Percentiles rank a stretch among this genome's conserved stretches.
Conservation (phyloP, 2,888 invertebrate genomes). For the Melangyna quadrimaculata region DNA sequence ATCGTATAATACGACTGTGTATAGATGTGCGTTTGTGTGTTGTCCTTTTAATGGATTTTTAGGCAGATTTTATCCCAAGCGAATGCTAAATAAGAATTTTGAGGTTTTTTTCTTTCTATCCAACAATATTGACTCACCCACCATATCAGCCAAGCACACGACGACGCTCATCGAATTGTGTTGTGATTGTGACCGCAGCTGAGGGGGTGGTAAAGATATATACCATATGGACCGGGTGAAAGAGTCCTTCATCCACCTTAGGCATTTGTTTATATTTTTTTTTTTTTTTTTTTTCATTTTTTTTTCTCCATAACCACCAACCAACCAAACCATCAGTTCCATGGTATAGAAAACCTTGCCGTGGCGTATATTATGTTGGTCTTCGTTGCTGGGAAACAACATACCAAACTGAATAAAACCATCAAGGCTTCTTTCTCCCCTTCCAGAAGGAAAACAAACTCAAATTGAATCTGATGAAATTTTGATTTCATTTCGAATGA, state of each 20-base stretch:
- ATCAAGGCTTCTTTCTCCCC: conserved; percentile 8
- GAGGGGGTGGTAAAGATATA: conserved; percentile 38
- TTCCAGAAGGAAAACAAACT: conserved; percentile 63
- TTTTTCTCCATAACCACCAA: not conserved
- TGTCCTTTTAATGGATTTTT: conserved; percentile 43
- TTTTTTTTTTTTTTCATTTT: conserved; percentile 10
- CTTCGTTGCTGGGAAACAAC: conserved; percentile 44
- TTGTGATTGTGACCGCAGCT: conserved; percentile 47
- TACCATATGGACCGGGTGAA: conserved; percentile 14
- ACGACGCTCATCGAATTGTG: conserved; percentile 52
- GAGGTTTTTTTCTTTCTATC: not conserved
- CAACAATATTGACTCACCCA: not conserved
- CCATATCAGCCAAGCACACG: not conserved
- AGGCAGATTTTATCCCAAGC: conserved; percentile 38
- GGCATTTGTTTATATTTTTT: conserved; percentile 56
- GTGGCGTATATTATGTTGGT: conserved; percentile 13
- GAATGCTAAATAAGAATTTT: conserved; percentile 50
- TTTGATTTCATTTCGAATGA: conserved; percentile 72
- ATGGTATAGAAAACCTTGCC: not conserved
- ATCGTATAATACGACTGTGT: not conserved
- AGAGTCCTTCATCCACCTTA: conserved; percentile 44
- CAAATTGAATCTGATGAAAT: conserved; percentile 71
- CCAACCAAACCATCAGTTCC: no score
- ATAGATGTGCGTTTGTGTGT: not conserved
- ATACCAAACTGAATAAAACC: conserved; percentile 7